Base-by-base conservation (phyloP, 92 coral and sea anemone species). In the Meandrina meandrites region DNA sequence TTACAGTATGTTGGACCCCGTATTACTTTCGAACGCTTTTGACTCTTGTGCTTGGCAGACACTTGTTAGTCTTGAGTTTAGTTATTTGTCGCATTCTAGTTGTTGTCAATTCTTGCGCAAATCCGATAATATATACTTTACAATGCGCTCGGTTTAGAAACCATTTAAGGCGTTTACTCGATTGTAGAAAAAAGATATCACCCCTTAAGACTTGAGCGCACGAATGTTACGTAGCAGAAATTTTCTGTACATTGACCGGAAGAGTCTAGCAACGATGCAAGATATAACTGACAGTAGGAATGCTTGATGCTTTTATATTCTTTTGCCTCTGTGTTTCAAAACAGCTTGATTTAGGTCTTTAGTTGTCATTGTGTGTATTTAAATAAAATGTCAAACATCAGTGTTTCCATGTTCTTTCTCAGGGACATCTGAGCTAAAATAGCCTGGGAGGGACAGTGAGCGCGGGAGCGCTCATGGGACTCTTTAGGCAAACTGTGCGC, bases 51-150 rank as follows among this genome's bases (percentile, higher is more conserved):
- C 32, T 54, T 19, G 83, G 89, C n/a, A 73, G 60, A 28, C 81
- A 80, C 17, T 34, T 37, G 22, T 81, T 79, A 47, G 34, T 60
- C 47, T 62, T 90, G n/a, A 86, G 81, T 47, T 60, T 90, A 57
- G 83, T 78, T 15, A 90, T 90, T 68, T 86, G 83, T 37, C 89
- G 92, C 9, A 36, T 90, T 64, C 64, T 90, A 27, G 81, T 90
- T 16, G 74, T 86, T 10, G 64, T 90, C 15, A 90, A 90, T 50
- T 80, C 92, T 18, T 80, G 92, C 60, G 90, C 90, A 22, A 90
- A 90, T 42, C 92, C 92, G 2, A 81, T 83, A 17, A 86, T 90
- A 28, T 90, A 85, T 32, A 86, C 86, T 34, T 80, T 85, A 31
- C 89, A 85, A 79, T 78, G 91, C 84, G 42, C 77, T n/a, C 79